These are phyloP conservation scores for Sander vitreus DNA, from an alignment of 2,113 vertebrate species.

Conservation along the genomic window DNA sequence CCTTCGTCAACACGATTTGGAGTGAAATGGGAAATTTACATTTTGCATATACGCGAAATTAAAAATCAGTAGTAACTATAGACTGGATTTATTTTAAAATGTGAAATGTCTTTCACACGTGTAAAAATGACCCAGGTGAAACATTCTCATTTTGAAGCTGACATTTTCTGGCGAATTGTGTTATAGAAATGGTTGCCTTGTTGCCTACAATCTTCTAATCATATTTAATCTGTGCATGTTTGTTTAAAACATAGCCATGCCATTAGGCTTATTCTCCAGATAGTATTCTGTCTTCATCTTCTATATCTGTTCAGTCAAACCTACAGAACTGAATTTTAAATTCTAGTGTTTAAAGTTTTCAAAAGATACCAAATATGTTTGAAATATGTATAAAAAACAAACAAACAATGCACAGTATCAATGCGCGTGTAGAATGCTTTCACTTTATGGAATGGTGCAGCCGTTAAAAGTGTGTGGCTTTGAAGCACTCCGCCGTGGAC, in stretches of 20 bases:
- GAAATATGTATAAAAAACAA: too few species aligned
- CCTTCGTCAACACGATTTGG: too few species aligned
- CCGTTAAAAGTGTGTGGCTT: conserved; percentile 77
- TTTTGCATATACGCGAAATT: not conserved
- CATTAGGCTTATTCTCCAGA: too few species aligned
- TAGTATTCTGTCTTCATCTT: too few species aligned
- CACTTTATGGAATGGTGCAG: not conserved
- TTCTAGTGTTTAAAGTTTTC: not conserved
- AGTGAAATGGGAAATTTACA: not conserved
- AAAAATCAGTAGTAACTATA: not conserved
- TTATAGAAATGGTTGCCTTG: not conserved
- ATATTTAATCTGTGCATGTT: not conserved
- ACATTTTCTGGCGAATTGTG: not conserved
- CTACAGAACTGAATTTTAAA: not conserved
- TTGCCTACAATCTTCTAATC: not conserved
- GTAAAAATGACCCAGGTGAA: not conserved
- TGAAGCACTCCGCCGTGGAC: conserved; percentile 86
- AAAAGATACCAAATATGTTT: not conserved
- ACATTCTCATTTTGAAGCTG: not conserved
- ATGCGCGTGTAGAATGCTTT: not conserved
- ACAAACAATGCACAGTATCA: not conserved
- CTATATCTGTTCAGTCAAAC: too few species aligned
- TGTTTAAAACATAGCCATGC: not conserved
- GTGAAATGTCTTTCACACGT: not conserved
- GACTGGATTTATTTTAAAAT: not conserved